These are phyloP conservation scores for Clarias fuscus DNA, from an alignment of 2,797 vertebrate genomes.

Conservation along the genomic window DNA sequence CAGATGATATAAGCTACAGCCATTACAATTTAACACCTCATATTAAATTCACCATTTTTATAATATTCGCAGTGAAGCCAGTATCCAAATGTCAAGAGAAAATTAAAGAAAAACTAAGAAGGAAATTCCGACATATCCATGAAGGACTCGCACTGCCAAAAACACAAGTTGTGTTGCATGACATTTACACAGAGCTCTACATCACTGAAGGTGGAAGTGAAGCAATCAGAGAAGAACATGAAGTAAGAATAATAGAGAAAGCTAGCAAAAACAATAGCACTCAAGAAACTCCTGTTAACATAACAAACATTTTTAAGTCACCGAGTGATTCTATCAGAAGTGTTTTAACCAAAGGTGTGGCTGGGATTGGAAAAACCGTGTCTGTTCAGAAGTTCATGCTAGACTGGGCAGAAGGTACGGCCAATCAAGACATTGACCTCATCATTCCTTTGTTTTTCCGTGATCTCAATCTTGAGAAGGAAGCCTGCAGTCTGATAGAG, in stretches of 20 bases:
- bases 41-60: not conserved
- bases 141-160: slow-evolving; percentile 36
- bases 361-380: slow-evolving; percentile 42
- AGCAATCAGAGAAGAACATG: slow-evolving; percentile 36
- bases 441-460: slow-evolving; percentile 40
- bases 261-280: slow-evolving; percentile 6
- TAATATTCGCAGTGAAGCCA: slow-evolving; percentile 20
- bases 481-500: slow-evolving; percentile 27
- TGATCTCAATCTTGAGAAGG: slow-evolving; percentile 32
- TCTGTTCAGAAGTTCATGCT: slow-evolving; percentile 48
- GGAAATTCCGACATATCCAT: slow-evolving; percentile 11
- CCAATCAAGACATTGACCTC: slow-evolving; percentile 37
- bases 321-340: slow-evolving; percentile 12
- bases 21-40: not conserved
- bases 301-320: slow-evolving; percentile 40
- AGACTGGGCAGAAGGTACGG: slow-evolving; percentile 35
- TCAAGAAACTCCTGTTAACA: not conserved
- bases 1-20: not conserved
- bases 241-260: slow-evolving; percentile 36
- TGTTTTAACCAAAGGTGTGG: slow-evolving; percentile 40
- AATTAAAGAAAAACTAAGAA: slow-evolving; percentile 31
- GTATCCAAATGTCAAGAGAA: slow-evolving; percentile 24
- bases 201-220: slow-evolving; percentile 30
- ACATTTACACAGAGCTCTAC: slow-evolving; percentile 41
- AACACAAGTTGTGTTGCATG: slow-evolving; percentile 28